Evolutionary conservation across 1,140 invertebrate genomes (phyloP), one percentile per base, ranked within the genome.

Genomic region (Orchesella cincta): DNA sequence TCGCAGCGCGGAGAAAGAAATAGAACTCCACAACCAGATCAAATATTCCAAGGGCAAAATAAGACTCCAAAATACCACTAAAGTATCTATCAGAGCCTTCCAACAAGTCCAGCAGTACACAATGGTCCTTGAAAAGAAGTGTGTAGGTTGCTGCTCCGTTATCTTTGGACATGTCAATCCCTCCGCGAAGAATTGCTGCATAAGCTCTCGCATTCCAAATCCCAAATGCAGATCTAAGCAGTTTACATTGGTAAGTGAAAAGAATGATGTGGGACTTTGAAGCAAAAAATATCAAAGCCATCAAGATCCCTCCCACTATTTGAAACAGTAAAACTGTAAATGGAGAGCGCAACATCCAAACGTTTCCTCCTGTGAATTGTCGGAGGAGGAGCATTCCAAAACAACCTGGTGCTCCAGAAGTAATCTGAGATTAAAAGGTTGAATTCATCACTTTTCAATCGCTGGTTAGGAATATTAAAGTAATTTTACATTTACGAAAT

Each of bases 11-110:
- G 2, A 81, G 39, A 2, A 76, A 31, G 39, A 78, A 78, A 46
- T 79, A 76, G 1, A 64, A 18, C 75, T 81, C 78, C 67, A 79
- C 57, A 51, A 76, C 76, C 23, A 79, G 26, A 52, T 70, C 51
- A 1, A 46, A 71, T 1, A 79, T 52, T 54, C 72, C 16, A 1
- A 73, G 8, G 2, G 1, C 57, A 72, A 78, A 64, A 34, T 39
- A 75, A 1, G 73, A 64, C 28, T 78, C 74, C 8, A 81, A 35
- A 18, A 74, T 70, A 16, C 20, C 28, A 23, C 76, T 39, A 71
- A 81, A 81, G 16, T 80, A 28, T 28, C 72, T 36, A 71, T 81
- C 77, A 0, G 75, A 76, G 1, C 75, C 80, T 51, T 81, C 80
- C 35, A 81, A 29, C 29, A 81, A 75, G 74, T 81, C 80, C 71